These are phyloP conservation scores for Porites evermanni DNA, from an alignment of 92 coral and sea anemone genomes.

Conservation along the genomic window DNA sequence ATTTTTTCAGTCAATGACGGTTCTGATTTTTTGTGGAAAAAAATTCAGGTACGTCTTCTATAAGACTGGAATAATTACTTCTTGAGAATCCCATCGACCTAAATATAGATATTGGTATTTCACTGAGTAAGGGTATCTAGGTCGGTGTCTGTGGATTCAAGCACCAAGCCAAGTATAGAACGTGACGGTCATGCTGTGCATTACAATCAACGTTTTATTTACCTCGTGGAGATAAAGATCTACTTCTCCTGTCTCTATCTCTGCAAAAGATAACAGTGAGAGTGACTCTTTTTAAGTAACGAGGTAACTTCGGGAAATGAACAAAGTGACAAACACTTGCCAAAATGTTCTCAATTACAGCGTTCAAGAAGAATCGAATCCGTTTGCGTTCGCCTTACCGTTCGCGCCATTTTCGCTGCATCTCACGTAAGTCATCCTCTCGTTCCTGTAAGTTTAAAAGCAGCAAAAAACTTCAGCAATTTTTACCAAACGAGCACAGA, in stretches of 20 bases:
- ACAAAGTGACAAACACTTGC: not conserved
- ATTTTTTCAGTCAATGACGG: no score
- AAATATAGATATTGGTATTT: no score
- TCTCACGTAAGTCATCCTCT: conserved; percentile 91
- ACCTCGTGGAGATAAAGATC: conserved; percentile 55
- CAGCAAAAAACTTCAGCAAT: not conserved
- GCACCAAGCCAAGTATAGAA: no score
- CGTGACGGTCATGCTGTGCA: not conserved
- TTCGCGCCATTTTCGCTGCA: conserved; percentile 93
- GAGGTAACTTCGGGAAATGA: not conserved
- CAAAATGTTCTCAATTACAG: not conserved
- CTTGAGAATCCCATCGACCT: no score
- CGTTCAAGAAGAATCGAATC: not conserved
- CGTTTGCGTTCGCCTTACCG: conserved; percentile 43
- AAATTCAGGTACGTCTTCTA: no score
- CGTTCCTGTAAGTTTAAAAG: conserved; percentile 67
- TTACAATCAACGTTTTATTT: not conserved
- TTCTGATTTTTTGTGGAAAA: no score
- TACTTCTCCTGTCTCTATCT: conserved; percentile 43
- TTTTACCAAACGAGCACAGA: not conserved
- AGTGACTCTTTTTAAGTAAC: no score
- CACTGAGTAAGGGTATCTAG: no score
- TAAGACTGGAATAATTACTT: no score
- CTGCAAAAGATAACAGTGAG: conserved; percentile 3
- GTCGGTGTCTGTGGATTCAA: no score